Evolutionary conservation across 2,797 vertebrate species (phyloP), one percentile per base, ranked within the genome.

Genomic region (Yasuhikotakia modesta): DNA sequence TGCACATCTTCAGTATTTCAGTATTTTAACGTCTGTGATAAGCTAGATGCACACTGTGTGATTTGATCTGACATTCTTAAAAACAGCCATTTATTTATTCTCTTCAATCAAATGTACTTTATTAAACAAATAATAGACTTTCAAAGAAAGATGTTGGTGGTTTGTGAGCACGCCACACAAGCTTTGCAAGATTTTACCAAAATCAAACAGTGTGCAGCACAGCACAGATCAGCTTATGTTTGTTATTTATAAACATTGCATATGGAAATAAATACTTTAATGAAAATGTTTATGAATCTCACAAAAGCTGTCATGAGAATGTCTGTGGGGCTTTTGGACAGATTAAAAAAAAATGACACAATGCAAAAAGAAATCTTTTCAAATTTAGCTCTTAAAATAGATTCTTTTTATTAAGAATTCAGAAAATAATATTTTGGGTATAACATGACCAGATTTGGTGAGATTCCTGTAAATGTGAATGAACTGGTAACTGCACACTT

Each of bases 401-500:
- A 39, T 10, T 8, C 1, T 0, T 8, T 39, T 39, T 39, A 8
- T 8, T n/a, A n/a, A n/a, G n/a, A 8, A 8, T 39, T 39, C 7
- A 39, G 8, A 39, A 39, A 8, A 39, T 8, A 39, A 6, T 39
- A 39, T 8, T 39, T 39, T 39, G 19, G 21, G 21, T 53, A 6
- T 22, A 10, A 24, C 22, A 21, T 57, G 22, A 58, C 13, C 4
- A 16, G 32, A 2, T n/a, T 48, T 52, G 17, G 58, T 71, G 66
- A 65, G 46, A 19, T 79, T 12, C n/a, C 79, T 21, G 2, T 46
- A 4, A 66, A 76, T 17, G 61, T 65, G 30, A 67, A 27, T 58
- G 4, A 5, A 76, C 60, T 32, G 8, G 21, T 52, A 61, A 50
- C 32, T 48, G 73, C 12, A n/a, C 70, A 95, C 97, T 91, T 93